Conservation (phyloP, 2,888 invertebrate species). For the Gortyna flavago region DNA sequence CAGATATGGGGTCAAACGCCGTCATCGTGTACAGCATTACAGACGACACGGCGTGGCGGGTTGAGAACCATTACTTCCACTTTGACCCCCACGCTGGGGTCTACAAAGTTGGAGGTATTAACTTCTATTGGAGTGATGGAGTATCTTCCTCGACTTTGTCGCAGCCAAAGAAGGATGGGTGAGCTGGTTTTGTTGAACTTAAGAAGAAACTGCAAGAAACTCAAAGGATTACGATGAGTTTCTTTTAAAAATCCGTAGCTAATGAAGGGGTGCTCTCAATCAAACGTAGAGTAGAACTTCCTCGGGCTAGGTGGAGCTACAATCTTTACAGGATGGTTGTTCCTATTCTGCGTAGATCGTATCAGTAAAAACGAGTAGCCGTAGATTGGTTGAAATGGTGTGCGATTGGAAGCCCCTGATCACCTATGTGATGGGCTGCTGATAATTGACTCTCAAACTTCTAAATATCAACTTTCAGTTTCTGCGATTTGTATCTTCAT, state of each 20-base stretch:
- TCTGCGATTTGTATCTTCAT: slow-evolving; percentile 93
- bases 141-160: slow-evolving; percentile 93
- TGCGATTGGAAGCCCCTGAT: no score
- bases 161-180: slow-evolving; percentile 85
- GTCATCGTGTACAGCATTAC: slow-evolving; percentile 93
- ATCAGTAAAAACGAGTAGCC: not conserved
- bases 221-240: not conserved
- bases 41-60: slow-evolving; percentile 92
- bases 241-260: not conserved
- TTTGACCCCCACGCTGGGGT: slow-evolving; percentile 93
- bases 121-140: slow-evolving; percentile 95
- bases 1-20: slow-evolving; percentile 93
- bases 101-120: slow-evolving; percentile 93
- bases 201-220: not conserved
- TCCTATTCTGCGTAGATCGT: not conserved
- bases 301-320: not conserved
- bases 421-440: no score
- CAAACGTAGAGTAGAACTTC: not conserved
- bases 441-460: not conserved
- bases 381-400: not conserved
- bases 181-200: slow-evolving; percentile 37
- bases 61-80: slow-evolving; percentile 94
- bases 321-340: not conserved
- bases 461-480: slow-evolving; percentile 73
- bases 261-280: not conserved